A percentile compares a stretch with the other conserved stretches of the same genome.
Conservation (phyloP, 2,888 invertebrate species). For the Hofmannophila pseudospretella region DNA sequence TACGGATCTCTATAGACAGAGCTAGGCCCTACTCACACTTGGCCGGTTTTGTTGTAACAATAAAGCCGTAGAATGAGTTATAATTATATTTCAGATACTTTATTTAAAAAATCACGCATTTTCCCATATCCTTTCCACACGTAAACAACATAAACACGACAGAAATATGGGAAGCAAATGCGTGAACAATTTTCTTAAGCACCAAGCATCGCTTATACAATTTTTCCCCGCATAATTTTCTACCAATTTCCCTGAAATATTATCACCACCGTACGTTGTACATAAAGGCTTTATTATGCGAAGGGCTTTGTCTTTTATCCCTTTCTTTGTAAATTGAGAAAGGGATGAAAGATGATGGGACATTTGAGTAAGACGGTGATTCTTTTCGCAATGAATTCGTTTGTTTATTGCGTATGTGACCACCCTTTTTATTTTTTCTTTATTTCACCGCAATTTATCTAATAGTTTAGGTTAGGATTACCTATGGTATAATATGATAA, state of each 20-base stretch:
- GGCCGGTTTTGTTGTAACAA: too few relatives aligned
- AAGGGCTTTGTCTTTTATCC: conserved; percentile 12
- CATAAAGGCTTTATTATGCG: conserved; percentile 14
- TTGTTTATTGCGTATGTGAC: too few relatives aligned
- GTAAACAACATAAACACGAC: background rate
- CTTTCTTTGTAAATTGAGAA: conserved; percentile 11
- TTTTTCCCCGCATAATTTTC: conserved; percentile 6
- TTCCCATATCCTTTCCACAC: background rate
- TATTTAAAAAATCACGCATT: background rate
- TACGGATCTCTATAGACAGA: too few relatives aligned
- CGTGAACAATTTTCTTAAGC: conserved; percentile 2
- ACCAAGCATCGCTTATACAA: conserved; percentile 2
- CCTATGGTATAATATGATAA: too few relatives aligned
- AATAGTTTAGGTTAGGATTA: too few relatives aligned
- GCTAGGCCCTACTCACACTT: too few relatives aligned
- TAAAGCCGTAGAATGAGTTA: too few relatives aligned
- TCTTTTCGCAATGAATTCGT: too few relatives aligned
- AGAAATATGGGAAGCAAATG: background rate
- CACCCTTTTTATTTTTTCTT: too few relatives aligned
- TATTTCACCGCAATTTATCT: too few relatives aligned
- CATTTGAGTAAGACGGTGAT: too few relatives aligned
- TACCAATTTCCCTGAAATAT: conserved; percentile 4
- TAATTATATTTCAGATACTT: background rate
- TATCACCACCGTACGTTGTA: conserved; percentile 1
- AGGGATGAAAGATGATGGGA: conserved; percentile 11